A percentile compares a stretch with the other conserved stretches of the same genome.
phyloP scores from a whole-genome alignment of 2,888 invertebrate genomes.

The Idaea dimidiata region DNA sequence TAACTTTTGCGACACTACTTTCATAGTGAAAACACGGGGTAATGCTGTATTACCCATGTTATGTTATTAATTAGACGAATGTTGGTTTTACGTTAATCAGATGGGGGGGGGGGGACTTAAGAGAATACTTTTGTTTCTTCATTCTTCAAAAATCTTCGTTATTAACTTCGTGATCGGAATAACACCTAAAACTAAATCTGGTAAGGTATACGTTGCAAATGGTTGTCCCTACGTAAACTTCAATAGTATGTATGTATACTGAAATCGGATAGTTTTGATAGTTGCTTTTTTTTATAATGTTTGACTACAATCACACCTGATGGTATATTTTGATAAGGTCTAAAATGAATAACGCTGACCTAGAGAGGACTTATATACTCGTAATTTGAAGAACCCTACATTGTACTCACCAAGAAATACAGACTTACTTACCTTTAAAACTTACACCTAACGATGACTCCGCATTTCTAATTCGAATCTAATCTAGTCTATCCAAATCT shows the following conservation, averaged over 20 bases:
- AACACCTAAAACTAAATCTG: slow-evolving; percentile 49
- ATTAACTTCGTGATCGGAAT: slow-evolving; percentile 60
- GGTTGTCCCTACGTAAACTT: not conserved
- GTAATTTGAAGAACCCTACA: no score
- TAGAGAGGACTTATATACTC: no score
- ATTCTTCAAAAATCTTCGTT: slow-evolving; percentile 41
- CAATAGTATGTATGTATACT: slow-evolving; percentile 29
- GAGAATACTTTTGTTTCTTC: slow-evolving; percentile 29
- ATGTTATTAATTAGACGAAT: not conserved
- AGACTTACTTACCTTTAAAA: no score
- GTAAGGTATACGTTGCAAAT: not conserved
- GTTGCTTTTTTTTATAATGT: slow-evolving; percentile 24
- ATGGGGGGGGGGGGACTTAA: not conserved
- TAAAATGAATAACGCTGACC: no score
- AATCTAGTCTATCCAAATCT: no score
- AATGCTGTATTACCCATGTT: not conserved
- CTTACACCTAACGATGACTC: no score
- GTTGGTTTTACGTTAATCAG: not conserved
- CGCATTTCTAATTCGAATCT: no score
- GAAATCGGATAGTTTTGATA: slow-evolving; percentile 42
- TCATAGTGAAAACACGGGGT: no score
- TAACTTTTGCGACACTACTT: no score
- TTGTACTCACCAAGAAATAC: no score
- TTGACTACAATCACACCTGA: no score
- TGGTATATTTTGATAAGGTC: no score